Conservation (phyloP, 2,888 invertebrate species). For the Harpagoxenus sublaevis region DNA sequence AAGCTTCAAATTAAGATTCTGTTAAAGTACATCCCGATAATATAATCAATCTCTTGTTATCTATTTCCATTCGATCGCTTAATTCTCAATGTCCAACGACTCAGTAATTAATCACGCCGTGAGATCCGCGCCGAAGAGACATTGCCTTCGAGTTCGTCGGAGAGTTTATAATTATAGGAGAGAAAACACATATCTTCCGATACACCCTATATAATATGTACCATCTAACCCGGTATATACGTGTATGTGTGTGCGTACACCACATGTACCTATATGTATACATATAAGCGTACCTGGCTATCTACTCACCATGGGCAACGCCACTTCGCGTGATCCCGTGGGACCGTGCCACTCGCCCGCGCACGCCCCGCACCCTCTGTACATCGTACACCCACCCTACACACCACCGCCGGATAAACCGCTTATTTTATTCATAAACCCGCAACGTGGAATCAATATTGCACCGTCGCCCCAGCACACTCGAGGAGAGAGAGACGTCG, state of each 20-base stretch:
- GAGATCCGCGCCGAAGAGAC: constrained; percentile 1
- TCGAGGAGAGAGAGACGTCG: constrained; percentile 51
- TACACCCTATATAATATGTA: constrained; percentile 45
- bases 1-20: neutral
- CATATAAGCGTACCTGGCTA: constrained; percentile 61
- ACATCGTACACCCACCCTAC: constrained; percentile 61
- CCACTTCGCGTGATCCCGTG: constrained; percentile 77
- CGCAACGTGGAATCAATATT: constrained; percentile 80
- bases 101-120: constrained; percentile 5
- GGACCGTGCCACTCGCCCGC: constrained; percentile 66
- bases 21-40: neutral
- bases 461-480: constrained; percentile 62
- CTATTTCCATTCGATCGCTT: neutral
- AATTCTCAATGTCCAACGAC: constrained; percentile 25
- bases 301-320: constrained; percentile 73
- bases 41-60: neutral
- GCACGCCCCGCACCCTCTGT: constrained; percentile 57
- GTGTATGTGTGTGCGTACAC: neutral
- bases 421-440: constrained; percentile 83
- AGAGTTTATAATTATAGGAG: constrained; percentile 20
- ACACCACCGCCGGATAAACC: constrained; percentile 75
- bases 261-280: constrained; percentile 8
- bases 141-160: neutral
- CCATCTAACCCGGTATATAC: neutral
- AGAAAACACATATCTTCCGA: constrained; percentile 34